Percentiles rank a stretch among this genome's conserved stretches.
phyloP scores from a whole-genome alignment of 2,797 vertebrate species.

The Myiothlypis coronata region DNA sequence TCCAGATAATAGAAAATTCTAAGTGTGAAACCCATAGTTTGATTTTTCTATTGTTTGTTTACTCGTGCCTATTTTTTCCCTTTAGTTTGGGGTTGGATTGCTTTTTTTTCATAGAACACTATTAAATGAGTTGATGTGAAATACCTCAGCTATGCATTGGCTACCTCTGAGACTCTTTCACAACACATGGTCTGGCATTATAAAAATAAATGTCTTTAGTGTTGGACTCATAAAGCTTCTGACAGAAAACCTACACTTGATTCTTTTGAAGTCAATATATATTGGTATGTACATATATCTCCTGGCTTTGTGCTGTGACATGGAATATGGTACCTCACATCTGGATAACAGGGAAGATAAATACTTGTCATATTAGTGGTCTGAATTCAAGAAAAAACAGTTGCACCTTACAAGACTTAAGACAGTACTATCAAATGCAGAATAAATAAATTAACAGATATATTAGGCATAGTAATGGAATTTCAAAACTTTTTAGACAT shows the following conservation, averaged over 20 bases:
- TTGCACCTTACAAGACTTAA: not conserved
- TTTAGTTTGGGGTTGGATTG: not conserved
- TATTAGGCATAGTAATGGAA: not conserved
- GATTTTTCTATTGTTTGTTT: not conserved
- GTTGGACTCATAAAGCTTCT: not conserved
- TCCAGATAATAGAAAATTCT: not conserved
- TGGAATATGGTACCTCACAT: not conserved
- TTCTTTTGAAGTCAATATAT: not conserved
- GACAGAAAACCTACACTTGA: not conserved
- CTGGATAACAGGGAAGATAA: not conserved
- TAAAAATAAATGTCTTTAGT: not conserved
- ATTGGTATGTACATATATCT: not conserved
- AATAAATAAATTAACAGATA: not conserved
- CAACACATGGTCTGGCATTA: not conserved
- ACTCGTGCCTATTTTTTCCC: fast-evolving
- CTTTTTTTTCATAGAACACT: not conserved
- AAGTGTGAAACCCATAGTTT: not conserved
- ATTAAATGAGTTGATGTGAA: not conserved
- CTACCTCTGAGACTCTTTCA: not conserved
- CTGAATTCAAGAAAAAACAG: not conserved
- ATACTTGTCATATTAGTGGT: not conserved
- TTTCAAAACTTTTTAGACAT: not conserved
- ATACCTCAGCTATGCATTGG: not conserved
- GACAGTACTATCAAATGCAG: not conserved
- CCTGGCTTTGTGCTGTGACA: not conserved